phyloP scores from a whole-genome alignment of 1,140 invertebrate genomes.

The Acromyrmex echinatior region DNA sequence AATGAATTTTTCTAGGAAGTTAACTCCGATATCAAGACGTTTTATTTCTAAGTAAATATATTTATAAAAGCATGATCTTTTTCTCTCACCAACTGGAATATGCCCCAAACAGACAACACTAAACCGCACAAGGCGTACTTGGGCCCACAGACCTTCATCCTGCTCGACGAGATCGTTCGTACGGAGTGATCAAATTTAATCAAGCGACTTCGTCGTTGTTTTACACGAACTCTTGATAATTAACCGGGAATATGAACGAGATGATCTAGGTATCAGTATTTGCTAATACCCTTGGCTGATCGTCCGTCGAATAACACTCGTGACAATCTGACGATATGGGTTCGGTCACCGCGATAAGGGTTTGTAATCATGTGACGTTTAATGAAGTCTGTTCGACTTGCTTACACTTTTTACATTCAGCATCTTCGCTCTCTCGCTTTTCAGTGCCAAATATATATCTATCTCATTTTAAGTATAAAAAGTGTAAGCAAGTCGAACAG shows the following conservation, averaged over 20 bases:
- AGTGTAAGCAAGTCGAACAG: too few species aligned
- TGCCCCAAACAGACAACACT: constrained; percentile 96
- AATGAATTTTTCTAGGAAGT: neutral
- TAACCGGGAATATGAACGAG: neutral
- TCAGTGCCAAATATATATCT: too few species aligned
- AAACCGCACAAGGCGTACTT: constrained; percentile 96
- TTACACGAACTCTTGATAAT: neutral
- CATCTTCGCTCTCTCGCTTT: too few species aligned
- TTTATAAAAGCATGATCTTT: neutral
- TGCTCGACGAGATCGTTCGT: constrained; percentile 64
- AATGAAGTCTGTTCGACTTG: too few species aligned
- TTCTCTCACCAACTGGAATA: constrained; percentile 94
- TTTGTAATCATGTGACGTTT: constrained; percentile 56
- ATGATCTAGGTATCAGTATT: neutral
- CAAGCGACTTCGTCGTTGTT: neutral
- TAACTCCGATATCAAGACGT: constrained; percentile 54
- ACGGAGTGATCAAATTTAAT: constrained; percentile 11
- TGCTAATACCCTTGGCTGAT: constrained; percentile 60
- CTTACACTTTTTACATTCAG: too few species aligned
- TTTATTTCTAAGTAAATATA: constrained; percentile 43
- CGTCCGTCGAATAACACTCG: neutral
- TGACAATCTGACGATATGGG: neutral
- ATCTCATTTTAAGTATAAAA: too few species aligned
- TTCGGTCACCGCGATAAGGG: neutral
- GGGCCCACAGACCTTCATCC: constrained; percentile 95